Evolutionary conservation across 2,888 invertebrate genomes (phyloP).

Genomic region (Andrena praecox): DNA sequence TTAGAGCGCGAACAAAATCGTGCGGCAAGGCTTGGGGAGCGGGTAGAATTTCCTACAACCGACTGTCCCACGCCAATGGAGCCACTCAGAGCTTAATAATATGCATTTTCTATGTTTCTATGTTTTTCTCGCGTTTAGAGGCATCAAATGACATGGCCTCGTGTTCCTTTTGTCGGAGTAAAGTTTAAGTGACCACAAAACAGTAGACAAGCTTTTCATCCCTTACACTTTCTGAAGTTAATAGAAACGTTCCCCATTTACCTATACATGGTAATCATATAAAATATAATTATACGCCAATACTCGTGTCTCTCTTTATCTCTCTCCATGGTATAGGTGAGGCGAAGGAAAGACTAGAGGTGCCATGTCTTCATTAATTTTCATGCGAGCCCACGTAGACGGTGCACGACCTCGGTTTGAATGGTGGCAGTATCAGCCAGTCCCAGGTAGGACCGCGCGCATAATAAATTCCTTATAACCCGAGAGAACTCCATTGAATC

Average conservation of each 20-base stretch:
- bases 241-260: too few species aligned
- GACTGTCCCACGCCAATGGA: conserved; percentile 59
- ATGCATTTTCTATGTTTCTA: conserved; percentile 9
- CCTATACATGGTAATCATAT: too few species aligned
- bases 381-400: conserved; percentile 67
- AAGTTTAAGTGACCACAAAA: neutral
- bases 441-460: conserved; percentile 61
- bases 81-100: conserved; percentile 32
- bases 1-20: conserved; percentile 65
- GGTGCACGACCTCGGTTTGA: conserved; percentile 56
- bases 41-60: conserved; percentile 52
- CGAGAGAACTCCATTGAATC: conserved; percentile 67
- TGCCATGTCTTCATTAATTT: conserved; percentile 63
- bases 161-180: neutral
- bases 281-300: too few species aligned
- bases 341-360: neutral
- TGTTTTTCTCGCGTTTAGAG: neutral
- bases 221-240: neutral
- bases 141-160: neutral
- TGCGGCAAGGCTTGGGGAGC: conserved; percentile 27
- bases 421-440: conserved; percentile 63
- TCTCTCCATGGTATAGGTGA: too few species aligned
- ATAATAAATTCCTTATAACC: conserved; percentile 75
- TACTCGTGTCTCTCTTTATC: too few species aligned
- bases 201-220: neutral